A percentile compares a stretch with the other conserved stretches of the same genome.
Evolutionary conservation across 2,797 vertebrate species (phyloP).

Genomic region (Catostomus latipinnis): DNA sequence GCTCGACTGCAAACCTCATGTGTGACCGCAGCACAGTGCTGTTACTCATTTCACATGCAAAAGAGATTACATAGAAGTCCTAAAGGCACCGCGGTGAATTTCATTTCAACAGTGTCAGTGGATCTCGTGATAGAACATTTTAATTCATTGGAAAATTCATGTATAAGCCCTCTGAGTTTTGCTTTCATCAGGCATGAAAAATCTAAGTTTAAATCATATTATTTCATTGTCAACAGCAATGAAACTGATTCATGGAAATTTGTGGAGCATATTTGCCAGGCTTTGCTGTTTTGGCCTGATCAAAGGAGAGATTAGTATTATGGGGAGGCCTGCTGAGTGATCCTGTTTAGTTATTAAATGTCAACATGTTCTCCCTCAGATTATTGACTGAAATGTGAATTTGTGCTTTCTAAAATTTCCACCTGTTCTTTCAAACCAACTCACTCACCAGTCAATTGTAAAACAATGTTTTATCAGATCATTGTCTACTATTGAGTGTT

Average conservation of each 20-base stretch:
- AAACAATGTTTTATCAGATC: background rate
- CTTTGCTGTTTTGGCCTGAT: constrained; percentile 18
- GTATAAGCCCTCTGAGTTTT: no score
- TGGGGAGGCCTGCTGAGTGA: constrained; percentile 2
- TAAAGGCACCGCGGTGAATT: no score
- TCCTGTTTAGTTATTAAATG: constrained; percentile 34
- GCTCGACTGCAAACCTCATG: no score
- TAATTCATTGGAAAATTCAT: no score
- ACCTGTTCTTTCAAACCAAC: no score
- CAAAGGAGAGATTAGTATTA: constrained; percentile 40
- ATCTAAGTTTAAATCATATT: no score
- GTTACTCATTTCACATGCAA: no score
- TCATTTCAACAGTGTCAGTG: no score
- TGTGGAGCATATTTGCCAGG: constrained; percentile 12
- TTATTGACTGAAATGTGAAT: constrained; percentile 11
- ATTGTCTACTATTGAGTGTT: background rate
- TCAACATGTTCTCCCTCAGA: constrained; percentile 12
- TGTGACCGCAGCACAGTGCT: no score
- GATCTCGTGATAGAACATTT: no score
- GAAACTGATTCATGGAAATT: background rate
- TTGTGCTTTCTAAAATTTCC: constrained; percentile 1
- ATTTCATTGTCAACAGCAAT: background rate
- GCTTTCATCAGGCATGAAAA: no score
- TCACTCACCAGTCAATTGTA: background rate
- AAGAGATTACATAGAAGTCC: no score